These are phyloP conservation scores for Spheniscus humboldti DNA, from an alignment of 2,797 vertebrate genomes.

Conservation along the genomic window DNA sequence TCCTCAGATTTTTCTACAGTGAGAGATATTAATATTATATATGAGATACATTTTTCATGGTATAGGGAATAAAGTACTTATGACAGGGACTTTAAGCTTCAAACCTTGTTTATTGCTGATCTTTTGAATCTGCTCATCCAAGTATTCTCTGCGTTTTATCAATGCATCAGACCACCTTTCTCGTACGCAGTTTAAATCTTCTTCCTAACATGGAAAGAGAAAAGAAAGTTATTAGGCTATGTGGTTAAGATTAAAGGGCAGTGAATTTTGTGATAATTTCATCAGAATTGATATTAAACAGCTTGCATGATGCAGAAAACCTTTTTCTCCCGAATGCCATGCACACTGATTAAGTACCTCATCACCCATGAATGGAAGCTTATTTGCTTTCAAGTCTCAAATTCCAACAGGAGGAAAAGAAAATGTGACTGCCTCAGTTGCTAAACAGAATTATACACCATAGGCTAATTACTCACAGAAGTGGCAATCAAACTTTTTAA, in stretches of 20 bases:
- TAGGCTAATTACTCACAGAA: constrained; percentile 11
- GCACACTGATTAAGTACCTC: constrained; percentile 45
- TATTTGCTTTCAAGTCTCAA: constrained; percentile 6
- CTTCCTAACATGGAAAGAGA: constrained; percentile 79
- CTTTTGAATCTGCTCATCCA: constrained; percentile 97
- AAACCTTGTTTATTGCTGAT: constrained; percentile 94
- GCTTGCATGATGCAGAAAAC: constrained; percentile 31
- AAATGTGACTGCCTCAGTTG: constrained; percentile 10
- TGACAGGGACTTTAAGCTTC: not conserved
- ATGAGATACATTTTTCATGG: not conserved
- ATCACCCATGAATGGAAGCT: constrained; percentile 23
- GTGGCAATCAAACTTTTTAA: constrained; percentile 15
- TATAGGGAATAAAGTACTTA: not conserved
- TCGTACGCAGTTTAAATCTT: constrained; percentile 94
- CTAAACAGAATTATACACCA: not conserved
- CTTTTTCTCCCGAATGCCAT: not conserved
- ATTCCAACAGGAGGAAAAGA: constrained; percentile 46
- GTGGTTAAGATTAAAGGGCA: not conserved
- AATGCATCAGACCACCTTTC: constrained; percentile 96
- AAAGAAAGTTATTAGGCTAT: not conserved
- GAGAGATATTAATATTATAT: not conserved
- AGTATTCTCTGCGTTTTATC: constrained; percentile 92
- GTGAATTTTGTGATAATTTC: not conserved
- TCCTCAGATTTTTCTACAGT: constrained; percentile 90
- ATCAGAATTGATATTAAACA: constrained; percentile 50